Conservation (phyloP, 1,140 invertebrate genomes). For the Carcinoscorpius rotundicauda region DNA sequence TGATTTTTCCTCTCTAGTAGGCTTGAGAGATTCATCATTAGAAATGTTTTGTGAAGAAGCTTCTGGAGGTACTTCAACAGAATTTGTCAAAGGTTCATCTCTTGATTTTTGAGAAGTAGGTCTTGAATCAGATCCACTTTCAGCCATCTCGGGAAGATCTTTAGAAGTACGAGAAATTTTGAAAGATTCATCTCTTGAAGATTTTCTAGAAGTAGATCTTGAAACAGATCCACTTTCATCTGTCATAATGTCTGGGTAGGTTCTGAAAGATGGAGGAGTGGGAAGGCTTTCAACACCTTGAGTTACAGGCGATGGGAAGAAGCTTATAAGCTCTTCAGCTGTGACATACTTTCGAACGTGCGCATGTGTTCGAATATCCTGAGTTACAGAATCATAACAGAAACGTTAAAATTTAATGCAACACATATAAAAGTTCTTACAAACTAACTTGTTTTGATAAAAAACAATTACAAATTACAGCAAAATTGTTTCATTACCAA, state of each 20-base stretch:
- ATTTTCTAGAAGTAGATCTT: background rate
- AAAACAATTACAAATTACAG: too few species aligned
- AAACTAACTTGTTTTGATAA: too few species aligned
- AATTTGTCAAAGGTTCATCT: background rate
- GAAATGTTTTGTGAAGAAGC: background rate
- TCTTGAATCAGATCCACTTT: background rate
- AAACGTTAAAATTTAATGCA: too few species aligned
- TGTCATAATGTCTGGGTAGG: background rate
- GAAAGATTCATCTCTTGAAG: background rate
- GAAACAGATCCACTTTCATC: background rate
- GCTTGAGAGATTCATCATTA: background rate
- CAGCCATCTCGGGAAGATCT: too few species aligned
- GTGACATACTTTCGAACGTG: conserved; percentile 3
- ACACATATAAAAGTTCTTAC: too few species aligned
- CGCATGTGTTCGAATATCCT: conserved; percentile 13
- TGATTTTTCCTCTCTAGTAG: background rate
- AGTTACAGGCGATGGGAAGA: conserved; percentile 8
- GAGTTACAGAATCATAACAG: too few species aligned
- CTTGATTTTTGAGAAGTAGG: background rate
- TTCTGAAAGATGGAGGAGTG: conserved; percentile 18
- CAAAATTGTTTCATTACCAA: too few species aligned
- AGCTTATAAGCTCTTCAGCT: conserved; percentile 12
- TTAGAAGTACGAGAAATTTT: background rate
- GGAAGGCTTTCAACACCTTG: conserved; percentile 10
- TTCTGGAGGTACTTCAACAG: background rate